Evolutionary conservation across 2,113 vertebrate species (phyloP).

Genomic region (Heterotis niloticus): DNA sequence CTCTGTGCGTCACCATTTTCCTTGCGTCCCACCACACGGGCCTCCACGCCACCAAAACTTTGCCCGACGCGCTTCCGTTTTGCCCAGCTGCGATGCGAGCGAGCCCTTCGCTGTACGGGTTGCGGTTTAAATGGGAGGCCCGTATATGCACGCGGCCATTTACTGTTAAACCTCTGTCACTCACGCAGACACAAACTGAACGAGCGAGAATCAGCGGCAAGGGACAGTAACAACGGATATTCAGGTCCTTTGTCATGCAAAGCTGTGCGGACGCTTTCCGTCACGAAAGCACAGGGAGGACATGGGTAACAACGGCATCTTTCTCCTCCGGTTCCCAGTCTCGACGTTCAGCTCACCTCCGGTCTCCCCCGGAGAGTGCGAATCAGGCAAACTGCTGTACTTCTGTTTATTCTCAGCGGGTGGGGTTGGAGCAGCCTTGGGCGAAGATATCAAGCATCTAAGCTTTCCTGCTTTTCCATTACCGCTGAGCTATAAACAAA

Average conservation of each 20-base stretch:
- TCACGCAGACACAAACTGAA: not conserved
- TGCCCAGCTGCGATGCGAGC: constrained; percentile 51
- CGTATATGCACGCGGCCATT: not conserved
- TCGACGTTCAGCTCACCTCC: not conserved
- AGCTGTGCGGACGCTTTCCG: constrained; percentile 25
- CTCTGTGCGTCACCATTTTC: constrained; percentile 20
- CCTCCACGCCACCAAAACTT: constrained; percentile 41
- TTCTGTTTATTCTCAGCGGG: constrained; percentile 38
- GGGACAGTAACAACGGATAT: constrained; percentile 33
- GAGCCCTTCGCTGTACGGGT: constrained; percentile 40
- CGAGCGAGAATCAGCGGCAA: not conserved
- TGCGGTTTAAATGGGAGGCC: not conserved
- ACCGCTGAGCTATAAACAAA: constrained; percentile 12
- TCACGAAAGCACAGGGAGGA: not conserved
- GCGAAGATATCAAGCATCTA: not conserved
- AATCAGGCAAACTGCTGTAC: constrained; percentile 48
- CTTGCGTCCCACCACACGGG: constrained; percentile 36
- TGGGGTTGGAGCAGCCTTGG: constrained; percentile 34
- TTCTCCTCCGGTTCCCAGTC: not conserved
- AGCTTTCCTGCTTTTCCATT: constrained; percentile 10
- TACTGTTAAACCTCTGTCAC: not conserved
- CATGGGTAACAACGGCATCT: not conserved
- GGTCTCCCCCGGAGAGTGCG: constrained; percentile 14
- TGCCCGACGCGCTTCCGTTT: constrained; percentile 19
- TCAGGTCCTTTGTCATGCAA: constrained; percentile 54